These are phyloP conservation scores for Kryptolebias ocellatus DNA, from an alignment of 2,797 vertebrate genomes.

Conservation along the genomic window DNA sequence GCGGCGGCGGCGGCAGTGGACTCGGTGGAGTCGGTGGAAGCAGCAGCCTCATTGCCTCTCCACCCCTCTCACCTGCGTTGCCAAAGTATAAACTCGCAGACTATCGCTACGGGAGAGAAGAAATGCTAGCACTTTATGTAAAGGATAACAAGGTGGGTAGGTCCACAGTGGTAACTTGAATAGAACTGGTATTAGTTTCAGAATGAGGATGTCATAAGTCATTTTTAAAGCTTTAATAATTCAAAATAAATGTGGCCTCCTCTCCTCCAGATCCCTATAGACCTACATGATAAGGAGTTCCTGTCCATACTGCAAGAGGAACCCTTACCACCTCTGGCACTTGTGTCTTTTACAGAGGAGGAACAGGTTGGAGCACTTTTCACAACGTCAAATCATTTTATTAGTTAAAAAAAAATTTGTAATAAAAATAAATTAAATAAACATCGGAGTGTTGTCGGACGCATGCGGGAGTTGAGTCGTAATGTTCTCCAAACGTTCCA, in stretches of 20 bases:
- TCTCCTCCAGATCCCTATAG: slow-evolving; percentile 89
- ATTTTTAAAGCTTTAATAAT: slow-evolving; percentile 4
- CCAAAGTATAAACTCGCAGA: slow-evolving; percentile 99
- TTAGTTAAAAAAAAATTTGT: no score
- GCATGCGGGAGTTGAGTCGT: no score
- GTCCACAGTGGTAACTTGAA: neutral
- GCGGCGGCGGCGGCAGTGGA: slow-evolving; percentile 22
- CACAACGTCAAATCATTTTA: neutral
- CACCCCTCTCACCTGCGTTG: slow-evolving; percentile 96
- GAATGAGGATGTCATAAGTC: neutral
- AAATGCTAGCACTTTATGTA: slow-evolving; percentile 99
- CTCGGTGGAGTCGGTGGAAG: slow-evolving; percentile 60
- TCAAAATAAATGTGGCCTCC: slow-evolving; percentile 11
- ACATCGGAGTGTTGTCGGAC: no score
- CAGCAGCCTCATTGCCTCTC: slow-evolving; percentile 87
- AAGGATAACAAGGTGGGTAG: slow-evolving; percentile 95
- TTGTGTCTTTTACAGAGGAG: slow-evolving; percentile 99
- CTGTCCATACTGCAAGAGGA: slow-evolving; percentile 98
- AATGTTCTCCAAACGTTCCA: no score
- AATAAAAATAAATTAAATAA: no score
- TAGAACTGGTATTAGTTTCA: neutral
- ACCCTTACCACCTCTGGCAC: slow-evolving; percentile 93
- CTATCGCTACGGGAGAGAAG: slow-evolving; percentile 99
- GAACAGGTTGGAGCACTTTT: slow-evolving; percentile 88
- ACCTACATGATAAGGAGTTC: slow-evolving; percentile 98